Percentiles rank a stretch among this genome's conserved stretches.
Evolutionary conservation across 2,113 vertebrate genomes (phyloP).

Genomic region (Galbula dea): DNA sequence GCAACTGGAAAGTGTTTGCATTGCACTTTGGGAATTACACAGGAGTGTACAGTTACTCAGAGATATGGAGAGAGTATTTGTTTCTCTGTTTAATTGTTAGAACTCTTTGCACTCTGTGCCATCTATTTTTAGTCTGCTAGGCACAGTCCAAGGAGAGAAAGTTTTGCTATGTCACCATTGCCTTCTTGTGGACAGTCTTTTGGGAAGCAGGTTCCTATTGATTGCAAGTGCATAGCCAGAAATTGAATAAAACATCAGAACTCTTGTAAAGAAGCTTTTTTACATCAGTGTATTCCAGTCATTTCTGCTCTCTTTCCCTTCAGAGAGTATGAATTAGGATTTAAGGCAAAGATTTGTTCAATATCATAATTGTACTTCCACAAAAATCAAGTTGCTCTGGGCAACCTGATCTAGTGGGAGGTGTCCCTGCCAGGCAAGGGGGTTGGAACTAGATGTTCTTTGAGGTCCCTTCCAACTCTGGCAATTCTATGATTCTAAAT

Average conservation of each 20-base stretch:
- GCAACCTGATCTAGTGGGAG: too few relatives aligned
- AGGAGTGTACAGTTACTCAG: not conserved
- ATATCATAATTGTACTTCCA: not conserved
- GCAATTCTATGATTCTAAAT: too few relatives aligned
- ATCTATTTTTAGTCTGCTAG: not conserved
- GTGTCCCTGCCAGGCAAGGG: too few relatives aligned
- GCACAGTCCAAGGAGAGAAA: not conserved
- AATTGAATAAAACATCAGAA: not conserved
- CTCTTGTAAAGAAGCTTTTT: not conserved
- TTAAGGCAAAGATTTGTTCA: not conserved
- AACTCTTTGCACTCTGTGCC: not conserved
- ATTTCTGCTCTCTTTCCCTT: not conserved
- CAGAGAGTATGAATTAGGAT: not conserved
- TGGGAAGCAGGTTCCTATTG: not conserved
- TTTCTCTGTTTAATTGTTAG: not conserved
- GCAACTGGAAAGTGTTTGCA: not conserved
- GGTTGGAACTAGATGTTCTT: too few relatives aligned
- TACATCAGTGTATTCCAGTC: not conserved
- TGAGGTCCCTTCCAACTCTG: too few relatives aligned
- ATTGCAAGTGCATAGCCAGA: not conserved
- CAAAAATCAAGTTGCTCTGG: not conserved
- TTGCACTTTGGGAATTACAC: not conserved
- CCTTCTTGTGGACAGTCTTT: not conserved
- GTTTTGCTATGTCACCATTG: not conserved
- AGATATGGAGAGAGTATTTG: not conserved